These are phyloP conservation scores for Enteromius paludinosus DNA, from an alignment of 2,797 vertebrate species.

Conservation along the genomic window DNA sequence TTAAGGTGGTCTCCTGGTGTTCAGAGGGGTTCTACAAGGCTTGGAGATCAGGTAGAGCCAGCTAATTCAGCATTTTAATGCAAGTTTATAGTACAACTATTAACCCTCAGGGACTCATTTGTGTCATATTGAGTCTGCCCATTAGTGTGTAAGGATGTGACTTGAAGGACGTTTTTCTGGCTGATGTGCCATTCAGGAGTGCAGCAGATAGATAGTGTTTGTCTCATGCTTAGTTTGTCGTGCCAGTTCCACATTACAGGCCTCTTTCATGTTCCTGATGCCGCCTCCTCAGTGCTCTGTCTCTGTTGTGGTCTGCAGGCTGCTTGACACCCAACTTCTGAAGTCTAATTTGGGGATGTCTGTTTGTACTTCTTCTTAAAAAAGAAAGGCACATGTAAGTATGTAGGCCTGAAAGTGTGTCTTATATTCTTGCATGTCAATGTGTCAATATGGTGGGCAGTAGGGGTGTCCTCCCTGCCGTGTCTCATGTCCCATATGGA, in stretches of 20 bases:
- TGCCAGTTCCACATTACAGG: slow-evolving; percentile 81
- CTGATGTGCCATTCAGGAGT: not conserved
- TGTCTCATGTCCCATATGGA: slow-evolving; percentile 49
- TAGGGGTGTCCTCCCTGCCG: slow-evolving; percentile 59
- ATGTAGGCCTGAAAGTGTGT: slow-evolving; percentile 43
- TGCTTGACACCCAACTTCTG: slow-evolving; percentile 60
- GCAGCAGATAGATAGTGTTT: slow-evolving; percentile 40
- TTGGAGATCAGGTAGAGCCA: not conserved
- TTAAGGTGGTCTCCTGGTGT: not conserved
- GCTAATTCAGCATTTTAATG: not conserved
- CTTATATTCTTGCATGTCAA: slow-evolving; percentile 52
- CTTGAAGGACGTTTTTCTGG: slow-evolving; percentile 8
- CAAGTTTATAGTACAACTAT: not conserved
- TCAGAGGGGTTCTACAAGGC: not conserved
- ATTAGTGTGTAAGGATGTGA: not conserved
- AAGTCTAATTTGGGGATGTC: slow-evolving; percentile 60
- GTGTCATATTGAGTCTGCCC: not conserved
- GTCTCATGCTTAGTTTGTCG: slow-evolving; percentile 70
- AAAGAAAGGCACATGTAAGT: slow-evolving; percentile 9
- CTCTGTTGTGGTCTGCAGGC: slow-evolving; percentile 80
- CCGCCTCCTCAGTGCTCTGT: slow-evolving; percentile 78
- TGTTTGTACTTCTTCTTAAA: slow-evolving; percentile 27
- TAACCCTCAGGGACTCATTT: not conserved
- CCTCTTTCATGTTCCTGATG: slow-evolving; percentile 80
- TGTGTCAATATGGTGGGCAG: slow-evolving; percentile 66